Conservation (phyloP, 1,140 invertebrate species). For the Andrena cerasifolii region DNA sequence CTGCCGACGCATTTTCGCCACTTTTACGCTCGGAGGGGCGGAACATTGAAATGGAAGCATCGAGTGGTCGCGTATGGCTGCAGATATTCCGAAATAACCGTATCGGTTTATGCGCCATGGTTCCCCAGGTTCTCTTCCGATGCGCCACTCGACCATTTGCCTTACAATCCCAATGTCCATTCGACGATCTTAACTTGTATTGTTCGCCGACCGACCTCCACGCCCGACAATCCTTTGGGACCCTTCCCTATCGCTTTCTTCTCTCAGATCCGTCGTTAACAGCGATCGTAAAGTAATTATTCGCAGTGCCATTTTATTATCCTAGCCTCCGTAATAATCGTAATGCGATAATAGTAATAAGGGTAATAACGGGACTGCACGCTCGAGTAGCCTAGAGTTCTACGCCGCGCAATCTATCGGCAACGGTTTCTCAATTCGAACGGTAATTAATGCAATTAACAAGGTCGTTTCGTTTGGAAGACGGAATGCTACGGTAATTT, state of each 20-base stretch:
- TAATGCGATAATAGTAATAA: too few species aligned
- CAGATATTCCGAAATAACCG: slow-evolving; percentile 78
- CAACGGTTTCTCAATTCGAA: neutral
- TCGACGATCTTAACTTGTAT: slow-evolving; percentile 6
- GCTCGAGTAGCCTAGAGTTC: too few species aligned
- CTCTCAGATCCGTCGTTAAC: neutral
- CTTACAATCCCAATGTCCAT: slow-evolving; percentile 51
- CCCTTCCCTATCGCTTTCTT: neutral
- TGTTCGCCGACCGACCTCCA: neutral
- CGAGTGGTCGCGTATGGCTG: slow-evolving; percentile 70
- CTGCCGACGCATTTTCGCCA: slow-evolving; percentile 73
- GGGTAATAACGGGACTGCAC: too few species aligned
- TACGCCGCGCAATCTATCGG: neutral
- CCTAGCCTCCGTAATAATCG: too few species aligned
- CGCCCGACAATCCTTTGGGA: neutral
- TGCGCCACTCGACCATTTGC: slow-evolving; percentile 51
- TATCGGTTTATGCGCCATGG: slow-evolving; percentile 73
- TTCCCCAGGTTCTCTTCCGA: slow-evolving; percentile 58
- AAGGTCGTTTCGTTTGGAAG: too few species aligned
- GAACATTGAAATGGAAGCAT: slow-evolving; percentile 80
- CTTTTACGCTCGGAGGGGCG: slow-evolving; percentile 77
- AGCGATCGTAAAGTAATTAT: neutral
- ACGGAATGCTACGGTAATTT: neutral
- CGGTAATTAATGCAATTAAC: too few species aligned
- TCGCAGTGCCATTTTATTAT: too few species aligned